Percentiles rank a stretch among this genome's conserved stretches.
These are phyloP conservation scores for Pinctada fucata DNA, from an alignment of 2,888 invertebrate species.

Conservation along the genomic window DNA sequence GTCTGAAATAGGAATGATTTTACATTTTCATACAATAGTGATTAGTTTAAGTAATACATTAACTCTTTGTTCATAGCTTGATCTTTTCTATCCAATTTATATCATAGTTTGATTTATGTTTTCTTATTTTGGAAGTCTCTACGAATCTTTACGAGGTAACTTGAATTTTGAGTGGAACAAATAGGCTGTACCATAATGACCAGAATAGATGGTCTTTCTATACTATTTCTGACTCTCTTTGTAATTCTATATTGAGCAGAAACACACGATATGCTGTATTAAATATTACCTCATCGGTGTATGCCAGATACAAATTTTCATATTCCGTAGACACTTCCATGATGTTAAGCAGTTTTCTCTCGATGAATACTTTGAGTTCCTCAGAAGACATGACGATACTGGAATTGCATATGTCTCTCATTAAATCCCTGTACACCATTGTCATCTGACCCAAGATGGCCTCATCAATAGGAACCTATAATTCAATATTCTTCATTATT, in stretches of 20 bases:
- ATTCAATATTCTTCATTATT: neutral
- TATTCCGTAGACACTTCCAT: conserved; percentile 56
- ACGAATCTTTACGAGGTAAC: no score
- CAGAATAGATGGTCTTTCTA: no score
- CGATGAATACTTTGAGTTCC: conserved; percentile 53
- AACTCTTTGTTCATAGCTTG: no score
- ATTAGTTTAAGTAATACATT: no score
- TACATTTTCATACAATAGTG: no score
- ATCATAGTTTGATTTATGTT: no score
- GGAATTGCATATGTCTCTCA: conserved; percentile 52
- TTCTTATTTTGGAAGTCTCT: conserved; percentile 47
- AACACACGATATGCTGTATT: no score
- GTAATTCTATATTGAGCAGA: no score
- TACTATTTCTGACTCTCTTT: no score
- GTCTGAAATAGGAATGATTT: conserved; percentile 50
- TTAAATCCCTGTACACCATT: conserved; percentile 60
- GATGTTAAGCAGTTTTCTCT: conserved; percentile 58
- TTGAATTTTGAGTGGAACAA: no score
- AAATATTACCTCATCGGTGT: neutral
- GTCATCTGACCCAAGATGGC: conserved; percentile 61
- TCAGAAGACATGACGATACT: conserved; percentile 58
- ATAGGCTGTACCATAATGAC: no score
- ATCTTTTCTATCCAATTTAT: no score
- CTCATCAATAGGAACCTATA: conserved; percentile 62
- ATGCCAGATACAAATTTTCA: conserved; percentile 52